Conservation (phyloP, 2,888 invertebrate genomes). For the Hyppa rectilinea region DNA sequence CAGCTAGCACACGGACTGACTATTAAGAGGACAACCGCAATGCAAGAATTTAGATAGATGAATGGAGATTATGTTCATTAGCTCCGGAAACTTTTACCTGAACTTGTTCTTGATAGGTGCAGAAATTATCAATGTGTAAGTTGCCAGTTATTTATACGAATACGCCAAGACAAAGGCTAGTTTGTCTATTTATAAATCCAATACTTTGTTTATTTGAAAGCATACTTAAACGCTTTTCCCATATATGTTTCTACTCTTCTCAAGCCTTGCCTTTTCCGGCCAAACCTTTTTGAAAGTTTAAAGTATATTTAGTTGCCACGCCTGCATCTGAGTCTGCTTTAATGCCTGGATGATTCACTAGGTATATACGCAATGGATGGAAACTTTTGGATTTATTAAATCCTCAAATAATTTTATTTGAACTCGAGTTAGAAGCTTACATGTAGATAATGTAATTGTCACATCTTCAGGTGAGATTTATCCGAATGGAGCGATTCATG, state of each 20-base stretch:
- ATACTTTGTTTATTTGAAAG: slow-evolving; percentile 8
- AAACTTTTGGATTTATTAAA: slow-evolving; percentile 20
- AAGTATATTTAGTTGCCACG: slow-evolving; percentile 37
- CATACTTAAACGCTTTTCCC: slow-evolving; percentile 32
- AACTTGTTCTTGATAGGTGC: neutral
- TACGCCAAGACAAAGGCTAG: neutral
- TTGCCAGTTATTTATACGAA: neutral
- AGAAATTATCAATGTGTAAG: neutral
- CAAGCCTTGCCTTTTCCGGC: slow-evolving; percentile 62
- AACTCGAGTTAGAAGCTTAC: slow-evolving; percentile 29
- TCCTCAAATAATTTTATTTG: slow-evolving; percentile 37
- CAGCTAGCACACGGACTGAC: slow-evolving; percentile 49
- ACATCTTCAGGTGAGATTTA: slow-evolving; percentile 34
- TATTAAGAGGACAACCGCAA: slow-evolving; percentile 25
- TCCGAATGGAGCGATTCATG: slow-evolving; percentile 46
- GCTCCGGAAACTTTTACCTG: neutral
- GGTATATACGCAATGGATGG: slow-evolving; percentile 16
- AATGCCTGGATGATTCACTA: slow-evolving; percentile 39
- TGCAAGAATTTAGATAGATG: slow-evolving; percentile 30
- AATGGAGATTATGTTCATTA: slow-evolving; percentile 23
- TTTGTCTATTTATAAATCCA: slow-evolving; percentile 1
- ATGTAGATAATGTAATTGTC: slow-evolving; percentile 36
- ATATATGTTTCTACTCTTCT: slow-evolving; percentile 40
- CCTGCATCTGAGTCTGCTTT: slow-evolving; percentile 33
- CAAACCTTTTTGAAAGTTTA: slow-evolving; percentile 62